phyloP scores from a whole-genome alignment of 1,140 invertebrate genomes.

The Zaprionus ghesquierei region DNA sequence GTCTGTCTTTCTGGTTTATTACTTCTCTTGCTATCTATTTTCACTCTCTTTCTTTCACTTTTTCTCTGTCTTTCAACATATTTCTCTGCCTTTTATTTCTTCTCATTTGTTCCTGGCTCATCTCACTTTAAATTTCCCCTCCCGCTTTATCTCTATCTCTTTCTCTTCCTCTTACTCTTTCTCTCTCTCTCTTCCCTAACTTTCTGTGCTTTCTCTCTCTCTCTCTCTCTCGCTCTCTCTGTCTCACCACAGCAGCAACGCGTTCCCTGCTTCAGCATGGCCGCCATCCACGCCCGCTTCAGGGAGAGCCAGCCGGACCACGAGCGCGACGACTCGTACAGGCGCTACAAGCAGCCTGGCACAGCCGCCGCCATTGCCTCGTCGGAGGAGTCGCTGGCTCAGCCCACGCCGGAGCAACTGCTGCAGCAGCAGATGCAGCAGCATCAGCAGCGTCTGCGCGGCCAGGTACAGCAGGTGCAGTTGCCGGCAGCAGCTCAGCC shows the following conservation, averaged over 20 bases:
- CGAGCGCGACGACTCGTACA: slow-evolving; percentile 61
- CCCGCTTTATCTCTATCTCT: no score
- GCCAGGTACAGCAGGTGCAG: not conserved
- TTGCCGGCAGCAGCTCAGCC: slow-evolving; percentile 15
- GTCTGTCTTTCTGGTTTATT: not conserved
- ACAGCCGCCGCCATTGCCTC: not conserved
- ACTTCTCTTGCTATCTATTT: not conserved
- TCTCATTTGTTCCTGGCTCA: no score
- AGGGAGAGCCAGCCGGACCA: slow-evolving; percentile 45
- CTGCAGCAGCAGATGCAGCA: slow-evolving; percentile 9
- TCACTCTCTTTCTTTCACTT: not conserved
- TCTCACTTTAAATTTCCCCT: no score
- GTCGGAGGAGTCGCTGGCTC: slow-evolving; percentile 9
- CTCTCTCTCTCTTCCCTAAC: not conserved
- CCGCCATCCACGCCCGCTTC: slow-evolving; percentile 63
- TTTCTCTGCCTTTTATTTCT: not conserved
- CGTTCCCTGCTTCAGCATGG: slow-evolving; percentile 70
- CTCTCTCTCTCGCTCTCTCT: not conserved
- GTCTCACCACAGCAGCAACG: slow-evolving; percentile 35
- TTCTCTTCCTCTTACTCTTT: not conserved
- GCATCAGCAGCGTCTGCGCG: not conserved
- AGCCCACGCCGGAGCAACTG: not conserved
- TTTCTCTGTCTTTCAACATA: not conserved
- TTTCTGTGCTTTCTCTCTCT: not conserved
- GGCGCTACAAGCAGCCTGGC: slow-evolving; percentile 52